Percentiles rank a stretch among this genome's conserved stretches.
These are phyloP conservation scores for Steatornis caripensis DNA, from an alignment of 2,113 vertebrate species.

Conservation along the genomic window DNA sequence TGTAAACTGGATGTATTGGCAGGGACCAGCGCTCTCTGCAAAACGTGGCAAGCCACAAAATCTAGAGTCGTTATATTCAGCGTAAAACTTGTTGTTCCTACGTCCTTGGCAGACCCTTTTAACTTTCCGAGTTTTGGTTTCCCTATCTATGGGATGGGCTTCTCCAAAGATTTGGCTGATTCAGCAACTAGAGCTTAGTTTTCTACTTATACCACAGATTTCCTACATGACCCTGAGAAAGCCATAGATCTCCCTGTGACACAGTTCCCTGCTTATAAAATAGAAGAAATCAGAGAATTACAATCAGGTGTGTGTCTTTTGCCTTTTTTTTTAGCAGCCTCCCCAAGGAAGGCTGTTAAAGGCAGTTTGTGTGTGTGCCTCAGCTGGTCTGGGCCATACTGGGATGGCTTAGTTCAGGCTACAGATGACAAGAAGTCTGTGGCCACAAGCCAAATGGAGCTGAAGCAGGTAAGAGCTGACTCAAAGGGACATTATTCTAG, in stretches of 20 bases:
- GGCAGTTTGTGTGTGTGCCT: neutral
- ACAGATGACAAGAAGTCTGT: neutral
- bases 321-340: neutral
- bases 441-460: neutral
- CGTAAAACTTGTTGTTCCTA: neutral
- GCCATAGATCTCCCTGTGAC: neutral
- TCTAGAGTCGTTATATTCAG: neutral
- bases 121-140: neutral
- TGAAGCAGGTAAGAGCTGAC: slow-evolving; percentile 27
- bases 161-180: neutral
- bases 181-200: neutral
- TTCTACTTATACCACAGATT: neutral
- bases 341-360: neutral
- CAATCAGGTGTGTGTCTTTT: neutral
- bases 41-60: neutral
- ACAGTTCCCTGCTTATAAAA: neutral
- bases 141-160: neutral
- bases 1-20: neutral
- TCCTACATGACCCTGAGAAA: neutral
- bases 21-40: neutral
- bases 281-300: neutral
- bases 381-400: neutral
- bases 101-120: neutral
- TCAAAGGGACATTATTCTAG: neutral
- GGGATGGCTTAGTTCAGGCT: neutral